Percentiles rank a stretch among this genome's conserved stretches.
phyloP scores from a whole-genome alignment of 2,888 invertebrate genomes.

The Philhelius pedissequus region DNA sequence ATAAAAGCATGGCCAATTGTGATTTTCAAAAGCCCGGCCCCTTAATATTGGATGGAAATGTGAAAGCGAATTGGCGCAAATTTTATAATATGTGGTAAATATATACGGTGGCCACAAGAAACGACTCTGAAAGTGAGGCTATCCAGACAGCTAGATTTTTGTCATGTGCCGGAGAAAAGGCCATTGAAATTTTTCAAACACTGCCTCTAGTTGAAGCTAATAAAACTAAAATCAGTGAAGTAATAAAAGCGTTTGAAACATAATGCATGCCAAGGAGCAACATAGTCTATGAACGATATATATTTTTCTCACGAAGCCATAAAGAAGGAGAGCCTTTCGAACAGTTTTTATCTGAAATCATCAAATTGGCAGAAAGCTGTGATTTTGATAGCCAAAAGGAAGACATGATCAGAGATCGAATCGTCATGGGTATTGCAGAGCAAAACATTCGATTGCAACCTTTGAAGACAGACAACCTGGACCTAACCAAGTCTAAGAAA shows the following conservation, averaged over 20 bases:
- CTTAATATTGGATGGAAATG: constrained; percentile 8
- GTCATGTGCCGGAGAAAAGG: constrained; percentile 34
- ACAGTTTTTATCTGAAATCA: constrained; percentile 14
- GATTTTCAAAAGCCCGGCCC: constrained; percentile 4
- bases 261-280: constrained; percentile 24
- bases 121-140: background rate
- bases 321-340: background rate
- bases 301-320: constrained; percentile 4
- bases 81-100: constrained; percentile 19
- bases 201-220: background rate
- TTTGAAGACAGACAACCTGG: constrained; percentile 26
- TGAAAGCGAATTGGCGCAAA: constrained; percentile 22
- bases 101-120: constrained; percentile 17
- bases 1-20: background rate
- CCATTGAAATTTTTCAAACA: constrained; percentile 28
- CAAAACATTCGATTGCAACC: constrained; percentile 22
- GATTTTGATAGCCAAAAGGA: background rate
- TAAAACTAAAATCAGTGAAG: background rate
- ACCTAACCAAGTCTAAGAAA: constrained; percentile 8
- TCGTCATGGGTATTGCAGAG: constrained; percentile 28
- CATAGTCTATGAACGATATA: constrained; percentile 15
- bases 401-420: constrained; percentile 16
- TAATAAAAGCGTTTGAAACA: background rate
- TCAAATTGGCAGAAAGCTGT: constrained; percentile 20
- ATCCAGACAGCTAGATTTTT: background rate